phyloP scores from a whole-genome alignment of 2,113 vertebrate genomes.

The Tragelaphus buxtoni region DNA sequence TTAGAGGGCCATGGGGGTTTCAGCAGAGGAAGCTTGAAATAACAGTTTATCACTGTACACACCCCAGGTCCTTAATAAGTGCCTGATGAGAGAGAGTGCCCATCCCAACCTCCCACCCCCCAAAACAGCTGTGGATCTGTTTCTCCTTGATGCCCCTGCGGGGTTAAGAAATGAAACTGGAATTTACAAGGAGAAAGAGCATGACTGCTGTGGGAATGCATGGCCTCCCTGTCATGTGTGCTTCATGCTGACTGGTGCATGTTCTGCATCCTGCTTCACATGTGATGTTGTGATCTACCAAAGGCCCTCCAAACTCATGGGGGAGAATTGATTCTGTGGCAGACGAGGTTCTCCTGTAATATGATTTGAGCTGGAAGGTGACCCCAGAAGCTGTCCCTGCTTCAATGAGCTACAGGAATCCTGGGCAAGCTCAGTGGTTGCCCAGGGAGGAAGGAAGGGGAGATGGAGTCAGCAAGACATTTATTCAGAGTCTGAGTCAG shows the following conservation, averaged over 20 bases:
- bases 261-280: neutral
- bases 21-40: neutral
- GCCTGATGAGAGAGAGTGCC: neutral
- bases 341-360: neutral
- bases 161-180: neutral
- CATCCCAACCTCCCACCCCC: neutral
- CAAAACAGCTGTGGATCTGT: neutral
- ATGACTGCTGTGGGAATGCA: neutral
- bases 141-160: neutral
- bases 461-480: neutral
- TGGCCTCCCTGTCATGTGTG: rapidly evolving
- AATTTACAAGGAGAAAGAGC: neutral
- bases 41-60: neutral
- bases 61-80: neutral
- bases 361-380: neutral
- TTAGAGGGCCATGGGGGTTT: neutral
- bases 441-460: neutral
- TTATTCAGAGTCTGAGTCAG: neutral
- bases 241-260: neutral
- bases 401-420: neutral
- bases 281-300: neutral
- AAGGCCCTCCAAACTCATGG: neutral
- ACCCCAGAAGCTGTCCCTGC: neutral
- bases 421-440: neutral
- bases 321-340: neutral